Percentiles rank a stretch among this genome's conserved stretches.
phyloP scores from a whole-genome alignment of 2,113 vertebrate genomes.

The Sclerurus mexicanus region DNA sequence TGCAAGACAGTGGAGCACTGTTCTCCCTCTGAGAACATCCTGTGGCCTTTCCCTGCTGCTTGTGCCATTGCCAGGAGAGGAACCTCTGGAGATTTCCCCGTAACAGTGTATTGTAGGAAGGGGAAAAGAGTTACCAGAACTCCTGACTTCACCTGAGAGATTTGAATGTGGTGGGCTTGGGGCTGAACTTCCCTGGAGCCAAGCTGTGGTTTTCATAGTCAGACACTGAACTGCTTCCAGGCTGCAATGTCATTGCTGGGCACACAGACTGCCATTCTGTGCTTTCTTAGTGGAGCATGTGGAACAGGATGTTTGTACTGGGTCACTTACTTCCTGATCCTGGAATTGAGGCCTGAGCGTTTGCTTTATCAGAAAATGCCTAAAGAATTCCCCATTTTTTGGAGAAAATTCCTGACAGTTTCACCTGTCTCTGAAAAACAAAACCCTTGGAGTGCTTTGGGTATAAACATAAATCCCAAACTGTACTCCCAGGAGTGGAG shows the following conservation, averaged over 20 bases:
- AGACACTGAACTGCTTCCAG: neutral
- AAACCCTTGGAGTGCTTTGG: neutral
- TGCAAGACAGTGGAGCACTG: constrained; percentile 33
- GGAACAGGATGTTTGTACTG: constrained; percentile 12
- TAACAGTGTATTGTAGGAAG: neutral
- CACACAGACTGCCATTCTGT: neutral
- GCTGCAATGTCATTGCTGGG: neutral
- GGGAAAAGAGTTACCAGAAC: neutral
- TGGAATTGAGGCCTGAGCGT: neutral
- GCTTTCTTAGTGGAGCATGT: neutral
- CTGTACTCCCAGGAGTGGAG: neutral
- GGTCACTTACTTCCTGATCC: neutral
- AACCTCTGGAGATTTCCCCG: constrained; percentile 28
- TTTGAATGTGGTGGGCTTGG: neutral
- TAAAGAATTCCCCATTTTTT: neutral
- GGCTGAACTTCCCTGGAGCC: neutral
- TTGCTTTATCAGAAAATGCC: neutral
- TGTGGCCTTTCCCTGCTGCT: neutral
- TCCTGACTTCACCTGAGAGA: constrained; percentile 1
- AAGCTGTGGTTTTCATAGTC: neutral
- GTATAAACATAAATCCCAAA: neutral
- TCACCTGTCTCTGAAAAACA: neutral
- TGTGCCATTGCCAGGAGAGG: constrained; percentile 23
- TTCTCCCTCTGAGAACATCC: constrained; percentile 56
- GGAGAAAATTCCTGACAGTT: neutral